Base-by-base conservation (phyloP, 2,797 vertebrate species). In the Florisuga fusca region DNA sequence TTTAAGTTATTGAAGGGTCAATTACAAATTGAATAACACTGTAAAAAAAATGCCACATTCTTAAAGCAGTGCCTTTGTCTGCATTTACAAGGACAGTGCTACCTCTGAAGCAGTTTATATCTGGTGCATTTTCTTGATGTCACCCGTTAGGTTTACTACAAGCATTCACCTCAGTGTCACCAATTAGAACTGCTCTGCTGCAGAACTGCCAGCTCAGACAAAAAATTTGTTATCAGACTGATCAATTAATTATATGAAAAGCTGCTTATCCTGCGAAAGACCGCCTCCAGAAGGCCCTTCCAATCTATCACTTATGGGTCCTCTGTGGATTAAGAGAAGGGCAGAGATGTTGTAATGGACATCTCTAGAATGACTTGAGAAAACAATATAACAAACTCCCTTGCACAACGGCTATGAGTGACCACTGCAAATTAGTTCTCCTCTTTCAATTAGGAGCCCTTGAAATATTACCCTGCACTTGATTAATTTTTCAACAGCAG, bases 371-470 rank as follows among this genome's bases (percentile, higher is more conserved):
- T 72, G 61, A 75, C 68, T 87, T 85, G 21, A 54, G 62, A 83
- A 89, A 83, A 46, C 26, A 38, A 41, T 61, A 10, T 26, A 81
- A 38, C 29, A 72, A 74, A 53, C 46, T 91, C 45, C 31, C 48
- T 90, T 68, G 46, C 75, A 73, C 51, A 91, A 83, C 25, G 66
- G 43, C 62, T 86, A n/a, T 41, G 23, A 94, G 45, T 27, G 55
- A 73, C 55, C 81, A 78, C 55, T 50, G 62, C 58, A 94, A 91
- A 96, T 83, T 51, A 79, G 14, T 66, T 93, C 67, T 83, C 45
- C 29, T 90, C 93, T 89, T 93, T 79, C 50, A 80, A 3, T 95
- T 89, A 81, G 53, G 25, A 94, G 43, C 58, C 41, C 69, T 75
- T 91, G 73, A 91, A 94, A 92, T 82, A 90, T 55, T 33, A 55